phyloP scores from a whole-genome alignment of 2,113 vertebrate genomes.

The Dromas ardeola region DNA sequence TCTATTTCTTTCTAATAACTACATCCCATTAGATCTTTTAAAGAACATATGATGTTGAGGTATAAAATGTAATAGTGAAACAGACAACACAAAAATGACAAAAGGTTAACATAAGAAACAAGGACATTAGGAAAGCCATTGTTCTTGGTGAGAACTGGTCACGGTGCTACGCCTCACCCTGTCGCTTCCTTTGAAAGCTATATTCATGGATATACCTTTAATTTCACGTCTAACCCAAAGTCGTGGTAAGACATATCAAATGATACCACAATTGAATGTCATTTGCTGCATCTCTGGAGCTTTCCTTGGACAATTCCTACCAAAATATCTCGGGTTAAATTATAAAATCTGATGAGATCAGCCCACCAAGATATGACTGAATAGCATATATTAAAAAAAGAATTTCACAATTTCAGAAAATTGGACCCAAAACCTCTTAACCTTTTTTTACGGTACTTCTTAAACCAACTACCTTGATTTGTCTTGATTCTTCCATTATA shows the following conservation, averaged over 20 bases:
- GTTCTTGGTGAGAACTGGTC: neutral
- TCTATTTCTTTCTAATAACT: neutral
- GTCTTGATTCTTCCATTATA: neutral
- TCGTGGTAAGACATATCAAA: neutral
- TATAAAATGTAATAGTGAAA: neutral
- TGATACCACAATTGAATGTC: rapidly evolving
- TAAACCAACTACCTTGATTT: neutral
- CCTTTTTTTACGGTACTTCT: neutral
- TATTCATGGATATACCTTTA: rapidly evolving
- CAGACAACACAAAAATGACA: neutral
- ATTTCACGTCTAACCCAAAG: neutral
- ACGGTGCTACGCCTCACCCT: rapidly evolving
- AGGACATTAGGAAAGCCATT: neutral
- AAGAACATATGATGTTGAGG: neutral
- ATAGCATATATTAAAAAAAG: neutral
- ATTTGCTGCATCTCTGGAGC: neutral
- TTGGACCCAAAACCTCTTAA: rapidly evolving
- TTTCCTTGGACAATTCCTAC: neutral
- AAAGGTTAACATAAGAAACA: neutral
- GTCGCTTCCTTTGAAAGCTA: neutral
- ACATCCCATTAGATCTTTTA: neutral
- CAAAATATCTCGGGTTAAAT: neutral
- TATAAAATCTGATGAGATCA: neutral
- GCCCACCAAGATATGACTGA: rapidly evolving
- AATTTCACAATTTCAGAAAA: neutral